Evolutionary conservation across 2,113 vertebrate genomes (phyloP), one percentile per base, ranked within the genome.

Genomic region (Erythrocercus mccallii): DNA sequence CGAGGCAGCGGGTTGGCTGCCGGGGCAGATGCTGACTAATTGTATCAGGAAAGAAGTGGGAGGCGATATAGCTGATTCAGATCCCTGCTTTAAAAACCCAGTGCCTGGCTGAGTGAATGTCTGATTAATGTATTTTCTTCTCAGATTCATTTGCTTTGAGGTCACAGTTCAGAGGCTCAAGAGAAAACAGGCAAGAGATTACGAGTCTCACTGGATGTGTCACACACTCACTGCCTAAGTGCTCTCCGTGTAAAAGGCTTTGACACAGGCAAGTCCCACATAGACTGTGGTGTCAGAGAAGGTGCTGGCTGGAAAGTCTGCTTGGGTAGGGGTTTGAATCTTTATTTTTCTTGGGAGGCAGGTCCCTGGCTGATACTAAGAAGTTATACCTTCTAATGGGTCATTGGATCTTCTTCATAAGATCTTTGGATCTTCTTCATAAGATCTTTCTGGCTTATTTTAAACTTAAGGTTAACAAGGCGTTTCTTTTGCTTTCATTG

Each of bases 81-180:
- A 90, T 73, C 65, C 86, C 57, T 57, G 42, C 47, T 62, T 96
- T 88, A 58, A 92, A 93, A 93, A 64, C 50, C n/a, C 72, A 19
- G 42, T 68, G 91, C 65, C 68, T 22, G 61, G 57, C 69, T 68
- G 44, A 56, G 65, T 51, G 80, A 84, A 64, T 74, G 80, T 86
- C 69, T 87, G 81, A 96, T 91, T 71, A 91, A 92, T 95, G 69
- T 81, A 89, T 94, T 92, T 97, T 94, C 86, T 94, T 88, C 86
- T 92, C 72, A 56, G 69, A 92, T 96, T 91, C 86, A 86, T 95
- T 94, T 94, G 88, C 88, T 95, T 74, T 84, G 95, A 91, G 91
- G 80, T 94, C 82, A 81, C 64, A 86, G 93, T 86, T 90, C 81
- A 92, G 81, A 95, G 74, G 78, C 90, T 93, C n/a, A 30, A 54